A percentile compares a stretch with the other conserved stretches of the same genome.
These are phyloP conservation scores for Choristoneura fumiferana DNA, from an alignment of 1,140 invertebrate genomes.

Conservation along the genomic window DNA sequence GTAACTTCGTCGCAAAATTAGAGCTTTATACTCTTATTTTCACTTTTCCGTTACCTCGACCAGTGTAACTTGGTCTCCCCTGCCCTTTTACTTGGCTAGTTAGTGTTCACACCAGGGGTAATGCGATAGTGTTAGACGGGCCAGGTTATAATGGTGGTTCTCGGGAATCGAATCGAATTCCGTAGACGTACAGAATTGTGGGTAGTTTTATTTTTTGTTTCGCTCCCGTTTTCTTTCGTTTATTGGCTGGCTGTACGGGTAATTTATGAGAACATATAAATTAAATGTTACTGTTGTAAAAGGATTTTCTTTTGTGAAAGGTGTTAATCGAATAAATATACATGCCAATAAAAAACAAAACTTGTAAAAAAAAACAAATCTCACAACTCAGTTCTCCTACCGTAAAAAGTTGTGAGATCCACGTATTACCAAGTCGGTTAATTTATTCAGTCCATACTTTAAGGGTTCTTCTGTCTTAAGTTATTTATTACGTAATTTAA, in stretches of 20 bases:
- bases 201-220: slow-evolving; percentile 63
- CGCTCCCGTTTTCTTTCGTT: slow-evolving; percentile 52
- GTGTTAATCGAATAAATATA: too few relatives aligned
- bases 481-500: too few relatives aligned
- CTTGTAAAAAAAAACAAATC: too few relatives aligned
- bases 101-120: too few relatives aligned
- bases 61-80: slow-evolving; percentile 31
- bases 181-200: slow-evolving; percentile 53
- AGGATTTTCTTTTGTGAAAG: too few relatives aligned
- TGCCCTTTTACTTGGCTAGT: background rate
- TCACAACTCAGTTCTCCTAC: too few relatives aligned
- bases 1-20: slow-evolving; percentile 51
- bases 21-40: slow-evolving; percentile 57
- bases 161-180: slow-evolving; percentile 45
- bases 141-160: slow-evolving; percentile 37
- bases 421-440: too few relatives aligned
- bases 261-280: slow-evolving; percentile 55
- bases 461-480: too few relatives aligned
- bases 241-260: slow-evolving; percentile 57
- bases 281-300: slow-evolving; percentile 40
- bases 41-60: slow-evolving; percentile 49
- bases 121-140: background rate
- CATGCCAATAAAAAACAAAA: too few relatives aligned
- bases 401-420: too few relatives aligned
- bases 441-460: too few relatives aligned